Base-by-base conservation (phyloP, 2,888 invertebrate genomes). In the Chrysolina americana region DNA sequence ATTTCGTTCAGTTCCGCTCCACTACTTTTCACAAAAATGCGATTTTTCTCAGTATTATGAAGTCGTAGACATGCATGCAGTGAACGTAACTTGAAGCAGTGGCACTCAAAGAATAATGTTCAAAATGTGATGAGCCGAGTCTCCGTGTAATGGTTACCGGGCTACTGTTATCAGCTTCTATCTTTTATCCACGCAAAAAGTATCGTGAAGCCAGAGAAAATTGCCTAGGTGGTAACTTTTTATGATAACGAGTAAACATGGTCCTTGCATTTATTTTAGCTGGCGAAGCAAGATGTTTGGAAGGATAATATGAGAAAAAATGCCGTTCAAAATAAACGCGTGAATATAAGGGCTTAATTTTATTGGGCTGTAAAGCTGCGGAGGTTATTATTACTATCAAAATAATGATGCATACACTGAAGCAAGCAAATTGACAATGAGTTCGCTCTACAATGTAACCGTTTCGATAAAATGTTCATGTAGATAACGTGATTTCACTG, bases 211-310 rank as follows among this genome's bases (percentile, higher is more conserved):
- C 75, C 75, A 76, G 79, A 79, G 81, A 80, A 85, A 85, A 85
- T 85, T 85, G 84, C 85, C 84, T 83, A 84, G 85, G 85, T 83
- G 84, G 85, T 85, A 85, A 85, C 83, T 84, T 85, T 86, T 86
- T 85, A 85, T 81, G 84, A 82, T 83, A 84, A 85, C 83, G 83
- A 81, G 82, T 82, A 82, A 84, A 84, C 83, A 82, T 81, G 73
- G 74, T 71, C 75, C 71, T 70, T 56, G 71, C 76, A 75, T 76
- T 78, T 76, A 78, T 78, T 78, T 75, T 70, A 66, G 71, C 70
- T 56, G 53, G 71, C 65, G 68, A 71, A 69, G 78, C 74, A 74
- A 71, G 66, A 70, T 71, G 41, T 68, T 48, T 53, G 68, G 21
- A 66, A 63, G 68, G 59, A 53, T 68, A 63, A 41, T 64, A 63